phyloP scores from a whole-genome alignment of 1,140 invertebrate genomes.

The Hetaerina americana region DNA sequence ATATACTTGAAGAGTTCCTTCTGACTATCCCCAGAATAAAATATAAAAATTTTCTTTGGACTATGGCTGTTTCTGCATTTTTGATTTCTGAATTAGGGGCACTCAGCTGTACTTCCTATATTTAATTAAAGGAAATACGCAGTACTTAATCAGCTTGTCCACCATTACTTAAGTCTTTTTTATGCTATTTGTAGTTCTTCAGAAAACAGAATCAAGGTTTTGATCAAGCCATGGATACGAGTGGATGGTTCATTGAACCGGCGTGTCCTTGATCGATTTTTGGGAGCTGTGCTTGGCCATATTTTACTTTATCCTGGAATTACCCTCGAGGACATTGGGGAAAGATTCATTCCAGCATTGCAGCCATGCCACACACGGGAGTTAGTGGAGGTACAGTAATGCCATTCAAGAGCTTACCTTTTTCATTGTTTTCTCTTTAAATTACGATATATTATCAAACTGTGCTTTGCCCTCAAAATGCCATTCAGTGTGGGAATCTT shows the following conservation, averaged over 20 bases:
- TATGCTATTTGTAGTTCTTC: not conserved
- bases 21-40: too few species aligned
- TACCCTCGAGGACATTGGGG: conserved; percentile 15
- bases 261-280: conserved; percentile 49
- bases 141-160: not conserved
- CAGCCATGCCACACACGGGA: conserved; percentile 37
- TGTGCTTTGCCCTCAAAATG: too few species aligned
- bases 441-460: too few species aligned
- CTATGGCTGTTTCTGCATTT: too few species aligned
- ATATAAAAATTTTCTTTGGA: too few species aligned
- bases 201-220: conserved; percentile 20
- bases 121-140: conserved; percentile 31
- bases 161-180: not conserved
- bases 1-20: too few species aligned
- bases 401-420: too few species aligned
- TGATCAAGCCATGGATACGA: conserved; percentile 52
- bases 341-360: conserved; percentile 23
- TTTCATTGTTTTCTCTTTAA: too few species aligned
- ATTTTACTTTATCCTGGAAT: conserved; percentile 45
- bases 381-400: conserved; percentile 32
- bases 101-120: too few species aligned
- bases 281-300: conserved; percentile 48
- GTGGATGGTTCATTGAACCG: conserved; percentile 59
- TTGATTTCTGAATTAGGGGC: too few species aligned
- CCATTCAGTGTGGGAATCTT: too few species aligned